Conservation (phyloP, 2,113 vertebrate species). For the Catharus bicknelli region DNA sequence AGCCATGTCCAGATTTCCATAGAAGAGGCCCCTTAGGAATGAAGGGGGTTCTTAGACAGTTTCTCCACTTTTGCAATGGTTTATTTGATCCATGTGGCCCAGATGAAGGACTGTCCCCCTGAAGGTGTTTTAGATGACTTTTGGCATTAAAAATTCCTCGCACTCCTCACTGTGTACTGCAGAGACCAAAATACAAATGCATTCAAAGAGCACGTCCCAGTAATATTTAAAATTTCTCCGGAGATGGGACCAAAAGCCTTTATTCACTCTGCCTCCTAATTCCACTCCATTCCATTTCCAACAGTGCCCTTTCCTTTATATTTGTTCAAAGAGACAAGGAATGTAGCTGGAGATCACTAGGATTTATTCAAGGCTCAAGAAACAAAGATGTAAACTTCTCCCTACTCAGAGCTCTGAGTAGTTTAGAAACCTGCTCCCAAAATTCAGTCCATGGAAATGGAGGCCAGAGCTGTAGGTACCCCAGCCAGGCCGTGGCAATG, state of each 20-base stretch:
- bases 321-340: not conserved
- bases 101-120: not conserved
- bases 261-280: not conserved
- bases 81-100: not conserved
- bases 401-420: not conserved
- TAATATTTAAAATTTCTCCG: not conserved
- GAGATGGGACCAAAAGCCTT: not conserved
- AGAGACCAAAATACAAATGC: not conserved
- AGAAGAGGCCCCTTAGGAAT: not conserved
- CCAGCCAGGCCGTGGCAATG: not conserved
- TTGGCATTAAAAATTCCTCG: conserved; percentile 45
- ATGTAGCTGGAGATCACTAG: not conserved
- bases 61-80: not conserved
- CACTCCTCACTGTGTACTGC: not conserved
- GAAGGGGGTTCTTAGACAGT: not conserved
- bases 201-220: not conserved
- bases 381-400: not conserved
- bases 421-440: not conserved
- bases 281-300: not conserved
- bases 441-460: not conserved
- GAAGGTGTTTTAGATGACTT: not conserved
- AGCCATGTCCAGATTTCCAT: not conserved
- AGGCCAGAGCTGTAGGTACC: not conserved
- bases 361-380: not conserved
- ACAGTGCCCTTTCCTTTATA: not conserved